Conservation (phyloP, 2,888 invertebrate species). For the Dolomedes plantarius region DNA sequence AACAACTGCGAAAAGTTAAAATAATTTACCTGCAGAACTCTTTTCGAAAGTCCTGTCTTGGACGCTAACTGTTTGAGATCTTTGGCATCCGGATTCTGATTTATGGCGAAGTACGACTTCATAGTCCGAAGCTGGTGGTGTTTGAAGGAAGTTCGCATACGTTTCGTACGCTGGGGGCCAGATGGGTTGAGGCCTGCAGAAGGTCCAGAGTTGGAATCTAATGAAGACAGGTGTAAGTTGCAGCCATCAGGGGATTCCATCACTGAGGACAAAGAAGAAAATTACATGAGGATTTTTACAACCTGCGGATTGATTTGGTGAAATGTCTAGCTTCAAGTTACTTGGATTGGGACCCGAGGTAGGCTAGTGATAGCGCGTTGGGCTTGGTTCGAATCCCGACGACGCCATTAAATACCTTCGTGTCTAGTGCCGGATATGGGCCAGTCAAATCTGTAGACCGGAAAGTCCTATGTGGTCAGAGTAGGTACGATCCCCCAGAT, state of each 20-base stretch:
- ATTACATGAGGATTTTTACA: too few species aligned
- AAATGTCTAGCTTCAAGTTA: too few species aligned
- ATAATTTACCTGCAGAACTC: conserved; percentile 94
- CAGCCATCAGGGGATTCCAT: conserved; percentile 63
- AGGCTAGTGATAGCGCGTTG: too few species aligned
- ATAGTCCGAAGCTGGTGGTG: conserved; percentile 98
- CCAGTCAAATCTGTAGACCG: too few species aligned
- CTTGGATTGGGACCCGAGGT: too few species aligned
- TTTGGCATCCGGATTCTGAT: conserved; percentile 99
- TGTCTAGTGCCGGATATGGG: too few species aligned
- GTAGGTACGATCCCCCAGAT: too few species aligned
- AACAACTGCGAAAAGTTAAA: too few species aligned
- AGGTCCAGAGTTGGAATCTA: conserved; percentile 55
- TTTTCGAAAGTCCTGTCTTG: conserved; percentile 99
- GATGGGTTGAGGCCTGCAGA: conserved; percentile 21
- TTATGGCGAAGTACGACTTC: conserved; percentile 99
- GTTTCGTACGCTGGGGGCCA: conserved; percentile 81
- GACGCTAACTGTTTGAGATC: conserved; percentile 98
- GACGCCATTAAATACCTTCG: too few species aligned
- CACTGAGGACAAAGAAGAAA: conserved; percentile 32
- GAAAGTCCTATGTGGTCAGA: too few species aligned
- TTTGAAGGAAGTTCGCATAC: conserved; percentile 99
- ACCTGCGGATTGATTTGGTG: too few species aligned
- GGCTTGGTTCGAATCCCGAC: too few species aligned
- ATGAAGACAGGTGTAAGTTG: conserved; percentile 59